Percentiles rank a stretch among this genome's conserved stretches.
phyloP scores from a whole-genome alignment of 2,888 invertebrate genomes.

The Tupiocoris notatus region DNA sequence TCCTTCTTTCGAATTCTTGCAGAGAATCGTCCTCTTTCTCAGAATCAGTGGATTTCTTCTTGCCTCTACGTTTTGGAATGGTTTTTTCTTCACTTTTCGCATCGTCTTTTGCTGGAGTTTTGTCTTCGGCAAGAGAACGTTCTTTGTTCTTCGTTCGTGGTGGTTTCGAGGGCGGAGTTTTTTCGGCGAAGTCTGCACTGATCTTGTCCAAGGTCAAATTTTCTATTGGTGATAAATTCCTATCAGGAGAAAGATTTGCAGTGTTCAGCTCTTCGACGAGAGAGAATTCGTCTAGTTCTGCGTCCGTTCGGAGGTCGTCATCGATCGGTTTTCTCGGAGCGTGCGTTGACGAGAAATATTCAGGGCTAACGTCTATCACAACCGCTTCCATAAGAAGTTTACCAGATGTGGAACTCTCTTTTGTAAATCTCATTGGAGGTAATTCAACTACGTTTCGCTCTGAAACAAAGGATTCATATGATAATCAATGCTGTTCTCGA shows the following conservation, averaged over 20 bases:
- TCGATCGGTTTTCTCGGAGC: conserved; percentile 60
- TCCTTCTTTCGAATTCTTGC: conserved; percentile 53
- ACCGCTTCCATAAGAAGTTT: conserved; percentile 88
- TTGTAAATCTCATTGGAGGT: conserved; percentile 82
- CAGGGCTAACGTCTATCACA: conserved; percentile 83
- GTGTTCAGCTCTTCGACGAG: conserved; percentile 65
- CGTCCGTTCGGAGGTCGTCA: conserved; percentile 76
- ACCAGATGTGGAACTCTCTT: conserved; percentile 84
- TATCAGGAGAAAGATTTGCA: conserved; percentile 53
- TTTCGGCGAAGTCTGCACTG: conserved; percentile 18
- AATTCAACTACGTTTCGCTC: conserved; percentile 84
- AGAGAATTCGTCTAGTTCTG: conserved; percentile 81
- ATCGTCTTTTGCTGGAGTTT: conserved; percentile 18
- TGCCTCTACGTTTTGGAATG: conserved; percentile 27
- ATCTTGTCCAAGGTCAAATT: conserved; percentile 41
- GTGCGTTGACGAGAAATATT: conserved; percentile 63
- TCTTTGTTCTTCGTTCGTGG: conserved; percentile 52
- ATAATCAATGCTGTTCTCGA: no score
- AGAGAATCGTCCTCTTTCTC: conserved; percentile 51
- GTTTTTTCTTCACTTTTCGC: conserved; percentile 17
- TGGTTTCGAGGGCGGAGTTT: conserved; percentile 55
- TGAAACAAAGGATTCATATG: conserved; percentile 54
- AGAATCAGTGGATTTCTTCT: conserved; percentile 47
- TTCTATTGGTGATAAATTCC: conserved; percentile 25
- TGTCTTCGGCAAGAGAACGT: conserved; percentile 49